Evolutionary conservation across 2,113 vertebrate genomes (phyloP), one percentile per base, ranked within the genome.

Genomic region (Sitta europaea): DNA sequence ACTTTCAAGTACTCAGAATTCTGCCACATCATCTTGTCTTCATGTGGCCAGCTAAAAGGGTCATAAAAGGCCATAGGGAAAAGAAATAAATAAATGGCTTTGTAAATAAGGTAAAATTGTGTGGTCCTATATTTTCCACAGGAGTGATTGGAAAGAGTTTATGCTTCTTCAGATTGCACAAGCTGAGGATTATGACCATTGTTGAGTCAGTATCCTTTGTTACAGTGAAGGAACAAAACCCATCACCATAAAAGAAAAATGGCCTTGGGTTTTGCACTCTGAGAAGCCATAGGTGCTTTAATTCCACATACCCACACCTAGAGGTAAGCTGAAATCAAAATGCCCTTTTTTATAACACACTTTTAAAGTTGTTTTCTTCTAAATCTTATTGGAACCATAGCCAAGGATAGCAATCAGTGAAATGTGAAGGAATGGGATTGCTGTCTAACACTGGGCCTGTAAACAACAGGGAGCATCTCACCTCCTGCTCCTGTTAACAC

Each of bases 21-120:
- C 55, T 94, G 43, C 58, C 86, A 78, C 21, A 55, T 87, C 50
- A 38, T 43, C 38, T 42, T 85, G 50, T 83, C 58, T 79, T 73
- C 79, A 66, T 70, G 55, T 47, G 55, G 62, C 53, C 47, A 80
- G 51, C 29, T 78, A 58, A 47, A 92, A 75, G 42, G 13, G 28
- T 66, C 54, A 38, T 57, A 82, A 79, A 68, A 82, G 54, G 61
- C 31, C 1, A 1, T 1, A 7, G 10, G 23, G 35, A 23, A 61
- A 48, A 59, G n/a, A 14, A n/a, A 33, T 18, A 43, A 15, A 42
- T 21, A 80, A 86, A 92, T 28, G 1, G 11, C 16, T 73, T 40
- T 7, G 7, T 21, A 7, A 78, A 71, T 72, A 68, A 20, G 11
- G n/a, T 47, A 63, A 54, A 89, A 68, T 10, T 35, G 5, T 42